Evolutionary conservation across 2,888 invertebrate genomes (phyloP).

Genomic region (Acronicta leporina): DNA sequence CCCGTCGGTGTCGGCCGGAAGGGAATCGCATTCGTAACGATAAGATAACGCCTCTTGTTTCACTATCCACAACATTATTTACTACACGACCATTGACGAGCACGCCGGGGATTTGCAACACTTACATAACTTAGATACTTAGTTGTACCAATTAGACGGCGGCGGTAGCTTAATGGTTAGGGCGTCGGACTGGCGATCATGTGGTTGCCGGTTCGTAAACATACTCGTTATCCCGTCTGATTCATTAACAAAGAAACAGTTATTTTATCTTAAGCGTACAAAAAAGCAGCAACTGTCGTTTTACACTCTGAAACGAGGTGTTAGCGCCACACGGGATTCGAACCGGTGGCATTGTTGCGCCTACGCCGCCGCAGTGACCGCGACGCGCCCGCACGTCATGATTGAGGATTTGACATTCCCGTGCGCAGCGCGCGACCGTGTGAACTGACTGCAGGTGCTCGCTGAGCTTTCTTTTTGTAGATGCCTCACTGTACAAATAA

Average conservation of each 20-base stretch:
- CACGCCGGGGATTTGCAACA: neutral
- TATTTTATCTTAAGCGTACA: no score
- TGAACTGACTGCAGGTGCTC: slow-evolving; percentile 41
- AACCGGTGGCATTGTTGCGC: slow-evolving; percentile 34
- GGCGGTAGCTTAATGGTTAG: no score
- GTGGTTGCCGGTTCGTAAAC: no score
- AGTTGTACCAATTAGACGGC: no score
- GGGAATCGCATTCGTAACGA: slow-evolving; percentile 31
- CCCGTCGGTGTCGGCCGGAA: slow-evolving; percentile 29
- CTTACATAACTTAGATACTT: no score
- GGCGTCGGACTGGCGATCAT: no score
- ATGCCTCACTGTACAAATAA: slow-evolving; percentile 40
- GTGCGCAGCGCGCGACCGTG: slow-evolving; percentile 20
- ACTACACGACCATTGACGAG: neutral
- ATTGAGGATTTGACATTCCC: slow-evolving; percentile 2
- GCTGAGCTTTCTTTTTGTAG: slow-evolving; percentile 39
- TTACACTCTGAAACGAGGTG: slow-evolving; percentile 13
- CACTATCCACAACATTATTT: neutral
- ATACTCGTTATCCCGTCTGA: no score
- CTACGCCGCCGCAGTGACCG: neutral
- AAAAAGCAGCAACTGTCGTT: no score
- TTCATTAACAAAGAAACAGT: no score
- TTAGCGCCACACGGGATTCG: slow-evolving; percentile 37
- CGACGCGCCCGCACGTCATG: neutral
- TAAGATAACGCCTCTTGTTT: slow-evolving; percentile 38